Base-by-base conservation (phyloP, 2,888 invertebrate species). In the Herminia tarsipennalis region DNA sequence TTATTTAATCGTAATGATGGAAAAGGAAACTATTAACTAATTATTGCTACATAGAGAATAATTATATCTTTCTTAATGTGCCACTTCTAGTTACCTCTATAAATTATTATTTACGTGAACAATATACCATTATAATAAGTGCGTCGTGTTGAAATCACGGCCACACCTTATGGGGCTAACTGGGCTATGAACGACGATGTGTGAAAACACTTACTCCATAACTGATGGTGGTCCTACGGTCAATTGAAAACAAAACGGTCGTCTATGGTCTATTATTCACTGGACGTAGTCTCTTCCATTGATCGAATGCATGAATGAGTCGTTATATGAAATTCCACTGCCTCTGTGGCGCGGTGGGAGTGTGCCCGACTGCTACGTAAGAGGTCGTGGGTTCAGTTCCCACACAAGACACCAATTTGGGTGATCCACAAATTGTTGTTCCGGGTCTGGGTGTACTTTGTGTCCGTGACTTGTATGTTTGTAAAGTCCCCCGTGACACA, bases 101-200 rank as follows among this genome's bases (percentile, higher is more conserved):
- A 5, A 56, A 56, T 40, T 56, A 62, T 62, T 29, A 46, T 40
- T 42, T 32, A 41, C 48, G 40, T 56, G 37, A 48, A 61, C 54
- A 54, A 59, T 54, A 50, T 43, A 45, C 63, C 52, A 66, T 66
- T 57, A 59, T 48, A 49, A 64, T 63, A 66, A 56, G 34, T 50
- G 45, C 34, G 55, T 16, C 49, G 59, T 58, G 68, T 69, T 52
- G 72, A 76, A 72, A 74, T 73, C 66, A 64, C 62, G 69, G 66
- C 53, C 72, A 55, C 64, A 48, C 76, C 72, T 72, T 72, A 54
- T 65, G 55, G 28, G 64, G 71, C 38, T 61, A 69, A 56, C 64
- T 63, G 53, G 64, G 68, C 59, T 64, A 54, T 42, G 61, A 53
- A 30, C 32, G 12, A 38, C 36, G 40, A 35, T 49, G 42, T 56